Percentiles rank a stretch among this genome's conserved stretches.
Evolutionary conservation across 2,113 vertebrate species (phyloP).

Genomic region (Centrocercus urophasianus): DNA sequence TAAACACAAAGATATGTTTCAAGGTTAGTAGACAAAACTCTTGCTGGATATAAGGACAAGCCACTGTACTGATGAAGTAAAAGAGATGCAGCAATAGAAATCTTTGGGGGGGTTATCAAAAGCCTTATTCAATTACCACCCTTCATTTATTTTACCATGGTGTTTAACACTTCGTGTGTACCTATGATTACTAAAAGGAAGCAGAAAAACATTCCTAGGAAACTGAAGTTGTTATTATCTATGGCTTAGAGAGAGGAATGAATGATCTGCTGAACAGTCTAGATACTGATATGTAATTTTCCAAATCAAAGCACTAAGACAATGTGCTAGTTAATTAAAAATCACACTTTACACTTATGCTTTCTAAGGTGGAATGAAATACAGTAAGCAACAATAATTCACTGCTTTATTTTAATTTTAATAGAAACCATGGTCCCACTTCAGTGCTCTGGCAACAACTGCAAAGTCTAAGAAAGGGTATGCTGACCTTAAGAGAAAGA

Average conservation of each 20-base stretch:
- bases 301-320: constrained; percentile 67
- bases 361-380: constrained; percentile 46
- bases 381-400: constrained; percentile 54
- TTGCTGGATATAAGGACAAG: constrained; percentile 23
- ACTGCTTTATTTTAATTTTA: constrained; percentile 51
- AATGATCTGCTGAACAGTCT: constrained; percentile 51
- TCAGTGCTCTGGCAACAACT: constrained; percentile 50
- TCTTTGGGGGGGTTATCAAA: not conserved
- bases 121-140: not conserved
- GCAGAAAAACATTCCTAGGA: not conserved
- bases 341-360: constrained; percentile 35
- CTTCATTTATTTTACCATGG: constrained; percentile 15
- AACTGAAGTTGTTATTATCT: constrained; percentile 36
- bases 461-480: constrained; percentile 29
- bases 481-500: constrained; percentile 37
- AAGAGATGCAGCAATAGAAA: not conserved
- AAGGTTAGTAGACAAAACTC: constrained; percentile 63
- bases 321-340: constrained; percentile 74
- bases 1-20: constrained; percentile 66
- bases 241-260: constrained; percentile 9
- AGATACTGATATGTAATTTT: constrained; percentile 69
- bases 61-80: constrained; percentile 19
- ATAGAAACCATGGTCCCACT: constrained; percentile 41
- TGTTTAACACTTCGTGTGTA: not conserved
- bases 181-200: not conserved